Base-by-base conservation (phyloP, 2,888 invertebrate genomes). In the Folsomia candida region DNA sequence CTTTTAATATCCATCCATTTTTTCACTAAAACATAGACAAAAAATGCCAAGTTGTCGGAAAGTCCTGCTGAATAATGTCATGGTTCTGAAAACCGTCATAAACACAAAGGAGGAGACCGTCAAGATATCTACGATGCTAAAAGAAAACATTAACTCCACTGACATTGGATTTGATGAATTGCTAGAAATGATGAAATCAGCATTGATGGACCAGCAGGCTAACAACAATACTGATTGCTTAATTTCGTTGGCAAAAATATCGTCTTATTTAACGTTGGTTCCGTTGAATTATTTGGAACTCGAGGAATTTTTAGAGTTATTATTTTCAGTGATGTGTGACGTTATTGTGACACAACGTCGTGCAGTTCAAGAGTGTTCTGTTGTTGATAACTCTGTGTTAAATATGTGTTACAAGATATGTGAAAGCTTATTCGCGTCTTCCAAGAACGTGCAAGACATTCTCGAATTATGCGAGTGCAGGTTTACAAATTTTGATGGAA, bases 391-490 rank as follows among this genome's bases (percentile, higher is more conserved):
- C n/a, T n/a, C n/a, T n/a, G n/a, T n/a, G n/a, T n/a, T n/a, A n/a
- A n/a, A n/a, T n/a, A n/a, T n/a, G n/a, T n/a, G n/a, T n/a, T n/a
- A n/a, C n/a, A n/a, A n/a, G n/a, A n/a, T n/a, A n/a, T n/a, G n/a
- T n/a, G n/a, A n/a, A n/a, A n/a, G n/a, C n/a, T n/a, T n/a, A n/a
- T n/a, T n/a, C n/a, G n/a, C n/a, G n/a, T n/a, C n/a, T n/a, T 47
- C 47, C 66, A 1, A 67, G 47, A 47, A 47, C 58, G 14, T 74
- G 6, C 68, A 73, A 54, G 76, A 78, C 47, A 54, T 78, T 24
- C 29, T 76, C 11, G 76, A 74, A 24, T 76, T 77, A 63, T 66
- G 78, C 47, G 60, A 64, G 18, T 51, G 67, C 9, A 68, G 62
- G 24, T 51, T 78, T 2, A 60, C 68, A n/a, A 69, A 67, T 26